Base-by-base conservation (phyloP, 2,797 vertebrate genomes). In the Ataeniobius toweri region DNA sequence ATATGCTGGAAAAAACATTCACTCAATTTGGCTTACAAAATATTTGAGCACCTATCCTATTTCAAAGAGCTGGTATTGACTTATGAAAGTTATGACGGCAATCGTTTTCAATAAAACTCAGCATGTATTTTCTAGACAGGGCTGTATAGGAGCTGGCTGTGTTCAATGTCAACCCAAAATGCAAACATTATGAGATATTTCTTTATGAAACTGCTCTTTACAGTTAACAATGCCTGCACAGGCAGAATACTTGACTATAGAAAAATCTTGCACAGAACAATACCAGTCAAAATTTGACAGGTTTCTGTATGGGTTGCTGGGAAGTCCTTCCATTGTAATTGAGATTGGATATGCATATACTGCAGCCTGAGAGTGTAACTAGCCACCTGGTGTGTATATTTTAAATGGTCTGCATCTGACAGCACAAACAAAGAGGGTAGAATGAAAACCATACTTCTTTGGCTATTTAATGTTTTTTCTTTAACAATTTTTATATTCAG, bases 291-390 rank as follows among this genome's bases (percentile, higher is more conserved):
- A 76, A 85, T 90, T 72, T 89, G 91, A 92, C 84, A 86, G 79
- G 89, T 89, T 86, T 88, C 83, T 86, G 73, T 76, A 63, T 14
- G 85, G 85, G 85, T 83, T 22, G 3, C 86, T 39, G 82, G 74
- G 86, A 91, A 91, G 84, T 87, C 70, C 80, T 87, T 84, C 87
- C 87, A 82, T 78, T 77, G 59, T 92, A 93, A 93, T 92, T 92
- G 87, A 74, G 51, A 78, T 80, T 85, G 80, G 89, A 89, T 79
- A 90, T 80, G 86, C 78, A 85, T 83, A 80, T 71, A 20, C 69
- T 76, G 0, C 88, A 86, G 89, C 86, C 18, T 68, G 87, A 81
- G 75, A 74, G 39, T 26, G 10, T 78, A 88, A 84, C 83, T 74
- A 71, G 61, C 71, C 82, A 85, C 83, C 85, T 82, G 83, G 79